A percentile compares a stretch with the other conserved stretches of the same genome.
phyloP scores from a whole-genome alignment of 2,797 vertebrate genomes.

The Cephalopachus bancanus region DNA sequence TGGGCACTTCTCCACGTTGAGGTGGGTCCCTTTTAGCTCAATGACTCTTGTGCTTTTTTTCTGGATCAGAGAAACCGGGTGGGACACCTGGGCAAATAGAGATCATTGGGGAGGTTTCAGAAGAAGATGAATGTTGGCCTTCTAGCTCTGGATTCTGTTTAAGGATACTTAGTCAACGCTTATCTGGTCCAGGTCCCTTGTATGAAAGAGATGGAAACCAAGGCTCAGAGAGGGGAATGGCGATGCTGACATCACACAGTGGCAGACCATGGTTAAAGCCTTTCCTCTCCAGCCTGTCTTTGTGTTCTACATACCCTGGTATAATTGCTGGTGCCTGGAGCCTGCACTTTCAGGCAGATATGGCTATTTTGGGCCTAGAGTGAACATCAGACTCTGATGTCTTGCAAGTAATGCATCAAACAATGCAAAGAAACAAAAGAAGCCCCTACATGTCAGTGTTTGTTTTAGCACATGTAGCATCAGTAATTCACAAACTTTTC shows the following conservation, averaged over 20 bases:
- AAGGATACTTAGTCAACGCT: not conserved
- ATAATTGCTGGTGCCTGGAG: not conserved
- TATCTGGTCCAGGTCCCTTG: not conserved
- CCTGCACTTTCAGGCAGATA: not conserved
- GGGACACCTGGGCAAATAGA: not conserved
- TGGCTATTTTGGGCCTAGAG: not conserved
- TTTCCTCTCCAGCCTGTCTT: not conserved
- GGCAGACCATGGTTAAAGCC: not conserved
- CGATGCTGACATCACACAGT: not conserved
- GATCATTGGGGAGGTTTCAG: not conserved
- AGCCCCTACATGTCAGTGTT: not conserved
- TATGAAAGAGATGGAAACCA: not conserved
- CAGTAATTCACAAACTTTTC: not conserved
- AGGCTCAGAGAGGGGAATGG: not conserved
- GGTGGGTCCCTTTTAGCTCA: not conserved
- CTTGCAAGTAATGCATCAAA: not conserved
- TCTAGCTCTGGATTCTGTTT: not conserved
- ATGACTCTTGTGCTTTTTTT: not conserved
- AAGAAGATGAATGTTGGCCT: not conserved
- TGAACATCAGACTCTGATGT: slow-evolving; percentile 1
- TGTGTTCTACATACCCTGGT: not conserved
- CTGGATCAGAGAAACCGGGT: not conserved
- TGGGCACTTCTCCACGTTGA: not conserved
- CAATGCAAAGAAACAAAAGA: not conserved
- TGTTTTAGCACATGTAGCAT: not conserved